Base-by-base conservation (phyloP, 1,140 invertebrate genomes). In the Cotesia vestalis region DNA sequence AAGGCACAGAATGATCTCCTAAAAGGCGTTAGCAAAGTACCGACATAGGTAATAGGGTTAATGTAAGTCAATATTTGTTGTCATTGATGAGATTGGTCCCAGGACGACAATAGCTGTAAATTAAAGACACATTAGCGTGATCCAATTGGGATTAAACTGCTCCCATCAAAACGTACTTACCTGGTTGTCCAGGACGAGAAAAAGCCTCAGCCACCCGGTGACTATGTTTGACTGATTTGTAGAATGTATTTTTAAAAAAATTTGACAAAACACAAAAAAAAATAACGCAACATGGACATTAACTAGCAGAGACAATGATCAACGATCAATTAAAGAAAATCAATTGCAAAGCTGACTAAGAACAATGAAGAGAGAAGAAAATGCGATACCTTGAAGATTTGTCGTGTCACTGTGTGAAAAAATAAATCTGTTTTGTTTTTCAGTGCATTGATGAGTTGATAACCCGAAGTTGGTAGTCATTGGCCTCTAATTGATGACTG, bases 1-100 rank as follows among this genome's bases (percentile, higher is more conserved):
- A 91, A 91, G 80, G 87, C 89, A 77, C 89, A 90, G 83, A 88
- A 87, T 78, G 90, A 91, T 82, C 89, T 91, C 74, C 88, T 91
- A 73, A 91, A 91, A 85, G 88, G 88, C 64, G 90, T 90, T 80
- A 90, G 89, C 81, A 91, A 91, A 85, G 90, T 91, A 79, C 89
- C 89, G 66, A 90, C 90, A 90, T 91, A 91, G 86, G 83, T 85
- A 55, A 79, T 78, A 78, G 79, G 80, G 35, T 55, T 14, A 40
- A 12, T 69, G 34, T 36, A 36, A n/a, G 27, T 36, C 4, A 12
- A 60, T 11, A 60, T 27, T 27, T 34, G 11, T 60, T 34, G 34
- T 34, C 2, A n/a, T 38, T 38, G 0, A 12, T 14, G 17, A 27
- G 27, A 27, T 27, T 27, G 27, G 27, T 11, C 40, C 40, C 9